phyloP scores from a whole-genome alignment of 1,140 invertebrate species.

The Drosophila nebulosa region DNA sequence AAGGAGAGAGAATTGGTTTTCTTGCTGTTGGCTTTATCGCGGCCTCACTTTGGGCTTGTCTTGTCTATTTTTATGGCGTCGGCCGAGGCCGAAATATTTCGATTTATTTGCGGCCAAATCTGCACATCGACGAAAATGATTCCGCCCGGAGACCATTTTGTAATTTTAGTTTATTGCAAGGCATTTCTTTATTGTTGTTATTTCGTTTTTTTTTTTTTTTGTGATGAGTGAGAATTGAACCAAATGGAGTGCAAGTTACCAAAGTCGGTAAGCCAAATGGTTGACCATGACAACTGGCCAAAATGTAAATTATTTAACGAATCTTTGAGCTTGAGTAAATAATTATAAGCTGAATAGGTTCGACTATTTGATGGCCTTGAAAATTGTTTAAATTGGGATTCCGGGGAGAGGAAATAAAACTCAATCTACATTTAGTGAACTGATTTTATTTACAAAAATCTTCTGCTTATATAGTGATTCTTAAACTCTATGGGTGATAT shows the following conservation, averaged over 20 bases:
- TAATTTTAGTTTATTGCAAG: constrained; percentile 60
- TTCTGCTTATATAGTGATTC: too few relatives aligned
- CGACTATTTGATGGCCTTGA: neutral
- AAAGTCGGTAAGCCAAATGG: neutral
- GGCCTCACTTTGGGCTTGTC: constrained; percentile 31
- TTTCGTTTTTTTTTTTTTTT: neutral
- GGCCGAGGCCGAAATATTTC: constrained; percentile 54
- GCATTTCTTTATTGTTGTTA: constrained; percentile 39
- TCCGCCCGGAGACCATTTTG: constrained; percentile 28
- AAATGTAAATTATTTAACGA: too few relatives aligned
- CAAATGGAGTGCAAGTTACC: neutral
- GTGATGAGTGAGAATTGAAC: neutral
- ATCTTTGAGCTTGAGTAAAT: neutral
- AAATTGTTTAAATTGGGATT: too few relatives aligned
- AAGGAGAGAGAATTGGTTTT: constrained; percentile 39
- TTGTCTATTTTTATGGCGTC: constrained; percentile 66
- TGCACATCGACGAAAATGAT: constrained; percentile 35
- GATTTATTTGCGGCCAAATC: constrained; percentile 72
- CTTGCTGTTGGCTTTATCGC: constrained; percentile 46
- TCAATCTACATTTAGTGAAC: too few relatives aligned
- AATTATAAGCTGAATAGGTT: neutral
- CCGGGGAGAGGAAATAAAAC: too few relatives aligned
- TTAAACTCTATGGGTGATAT: too few relatives aligned
- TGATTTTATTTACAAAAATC: too few relatives aligned
- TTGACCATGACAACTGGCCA: neutral